Conservation (phyloP, 2,888 invertebrate species). For the Drosophila picticornis region DNA sequence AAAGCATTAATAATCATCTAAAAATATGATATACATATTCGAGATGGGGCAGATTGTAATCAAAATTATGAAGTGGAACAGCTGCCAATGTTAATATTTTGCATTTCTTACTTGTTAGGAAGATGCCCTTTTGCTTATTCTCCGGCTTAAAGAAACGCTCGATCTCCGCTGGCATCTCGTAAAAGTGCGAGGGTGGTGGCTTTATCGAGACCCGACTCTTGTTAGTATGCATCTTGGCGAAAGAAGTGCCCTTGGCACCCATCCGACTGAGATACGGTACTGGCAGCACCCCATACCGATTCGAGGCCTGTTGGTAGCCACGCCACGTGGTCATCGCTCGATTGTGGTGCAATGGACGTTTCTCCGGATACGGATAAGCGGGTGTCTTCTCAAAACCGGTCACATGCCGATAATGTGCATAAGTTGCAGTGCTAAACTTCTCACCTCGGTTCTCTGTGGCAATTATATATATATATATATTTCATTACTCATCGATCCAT, state of each 20-base stretch:
- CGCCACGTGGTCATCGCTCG: slow-evolving; percentile 52
- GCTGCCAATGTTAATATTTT: background rate
- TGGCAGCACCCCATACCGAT: slow-evolving; percentile 68
- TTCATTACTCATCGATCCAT: background rate
- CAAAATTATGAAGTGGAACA: too few relatives aligned
- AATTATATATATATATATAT: background rate
- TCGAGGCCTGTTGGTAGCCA: slow-evolving; percentile 75
- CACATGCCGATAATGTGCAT: slow-evolving; percentile 50
- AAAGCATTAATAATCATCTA: background rate
- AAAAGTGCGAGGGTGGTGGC: slow-evolving; percentile 46
- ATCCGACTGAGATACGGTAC: slow-evolving; percentile 45
- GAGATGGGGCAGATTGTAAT: too few relatives aligned
- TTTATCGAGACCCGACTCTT: slow-evolving; percentile 47
- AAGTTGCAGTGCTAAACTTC: slow-evolving; percentile 45
- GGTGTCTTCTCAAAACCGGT: slow-evolving; percentile 44
- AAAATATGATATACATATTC: background rate
- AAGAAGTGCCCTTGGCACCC: slow-evolving; percentile 69
- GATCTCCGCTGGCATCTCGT: slow-evolving; percentile 52
- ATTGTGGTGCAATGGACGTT: slow-evolving; percentile 36
- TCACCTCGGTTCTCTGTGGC: slow-evolving; percentile 50
- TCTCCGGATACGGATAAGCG: slow-evolving; percentile 47
- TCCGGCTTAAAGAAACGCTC: slow-evolving; percentile 59
- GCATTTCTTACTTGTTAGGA: slow-evolving; percentile 70
- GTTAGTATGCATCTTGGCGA: slow-evolving; percentile 56
- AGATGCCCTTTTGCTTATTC: slow-evolving; percentile 71